phyloP scores from a whole-genome alignment of 2,888 invertebrate genomes.

The Chironomus tentans region DNA sequence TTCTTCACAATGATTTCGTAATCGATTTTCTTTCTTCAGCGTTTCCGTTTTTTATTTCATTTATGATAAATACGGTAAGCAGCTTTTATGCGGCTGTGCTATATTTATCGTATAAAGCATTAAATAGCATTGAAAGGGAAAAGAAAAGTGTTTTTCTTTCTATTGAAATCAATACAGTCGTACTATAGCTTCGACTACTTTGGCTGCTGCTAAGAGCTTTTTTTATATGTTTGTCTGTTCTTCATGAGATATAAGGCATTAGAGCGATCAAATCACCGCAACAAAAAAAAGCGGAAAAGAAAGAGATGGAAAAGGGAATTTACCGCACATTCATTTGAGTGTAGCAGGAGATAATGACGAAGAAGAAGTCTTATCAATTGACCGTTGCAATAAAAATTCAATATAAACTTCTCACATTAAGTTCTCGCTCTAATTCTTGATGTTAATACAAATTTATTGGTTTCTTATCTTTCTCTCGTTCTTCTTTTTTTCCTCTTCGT shows the following conservation, averaged over 20 bases:
- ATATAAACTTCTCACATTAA: slow-evolving; percentile 21
- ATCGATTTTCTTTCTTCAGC: slow-evolving; percentile 8
- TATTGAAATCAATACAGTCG: neutral
- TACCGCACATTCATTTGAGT: neutral
- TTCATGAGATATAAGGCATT: neutral
- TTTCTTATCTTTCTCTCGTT: neutral
- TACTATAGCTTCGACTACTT: neutral
- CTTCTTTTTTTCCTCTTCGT: no score
- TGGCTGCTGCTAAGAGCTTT: neutral
- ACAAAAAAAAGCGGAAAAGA: neutral
- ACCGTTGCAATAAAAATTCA: slow-evolving; percentile 22
- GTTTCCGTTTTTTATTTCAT: neutral
- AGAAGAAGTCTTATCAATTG: slow-evolving; percentile 9
- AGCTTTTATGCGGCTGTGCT: neutral
- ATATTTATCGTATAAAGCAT: neutral
- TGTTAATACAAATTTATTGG: slow-evolving; percentile 26
- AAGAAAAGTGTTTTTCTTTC: neutral
- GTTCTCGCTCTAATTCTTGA: slow-evolving; percentile 13
- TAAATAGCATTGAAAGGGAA: neutral
- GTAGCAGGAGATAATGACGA: neutral
- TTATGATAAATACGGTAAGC: neutral
- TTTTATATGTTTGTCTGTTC: neutral
- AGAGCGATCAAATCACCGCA: neutral
- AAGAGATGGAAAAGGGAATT: neutral
- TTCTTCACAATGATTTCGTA: neutral